Evolutionary conservation across 1,140 invertebrate genomes (phyloP).

Genomic region (Theocolax elegans): DNA sequence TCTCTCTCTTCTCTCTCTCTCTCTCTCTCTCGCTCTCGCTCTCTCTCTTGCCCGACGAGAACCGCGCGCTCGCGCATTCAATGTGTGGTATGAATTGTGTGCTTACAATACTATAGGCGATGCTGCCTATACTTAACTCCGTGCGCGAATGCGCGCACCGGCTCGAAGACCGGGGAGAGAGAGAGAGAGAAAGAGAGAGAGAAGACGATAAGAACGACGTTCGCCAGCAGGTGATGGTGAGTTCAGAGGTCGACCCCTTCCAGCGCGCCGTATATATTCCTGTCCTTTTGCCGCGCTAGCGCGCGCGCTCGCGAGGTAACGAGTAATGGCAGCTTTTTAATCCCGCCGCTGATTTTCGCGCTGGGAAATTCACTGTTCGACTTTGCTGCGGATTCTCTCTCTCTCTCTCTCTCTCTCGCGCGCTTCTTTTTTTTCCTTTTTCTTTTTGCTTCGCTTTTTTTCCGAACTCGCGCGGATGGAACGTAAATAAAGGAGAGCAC

Average conservation of each 20-base stretch:
- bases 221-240: slow-evolving; percentile 40
- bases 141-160: background rate
- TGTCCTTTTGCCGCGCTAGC: slow-evolving; percentile 26
- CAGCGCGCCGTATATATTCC: slow-evolving; percentile 27
- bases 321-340: slow-evolving; percentile 35
- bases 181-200: slow-evolving; percentile 20
- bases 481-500: slow-evolving; percentile 22
- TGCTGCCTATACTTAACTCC: slow-evolving; percentile 35
- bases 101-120: slow-evolving; percentile 33
- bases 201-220: slow-evolving; percentile 25
- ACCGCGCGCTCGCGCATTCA: too few species aligned
- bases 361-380: background rate
- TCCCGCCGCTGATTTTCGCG: background rate
- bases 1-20: background rate
- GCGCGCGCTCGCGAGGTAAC: background rate
- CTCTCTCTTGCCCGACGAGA: background rate
- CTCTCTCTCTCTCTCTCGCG: background rate
- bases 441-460: too few species aligned
- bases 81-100: slow-evolving; percentile 37
- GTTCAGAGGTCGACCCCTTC: slow-evolving; percentile 42
- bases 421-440: background rate
- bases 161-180: background rate
- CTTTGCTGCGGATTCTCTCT: background rate
- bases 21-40: too few species aligned
- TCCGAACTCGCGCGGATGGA: too few species aligned